A percentile compares a stretch with the other conserved stretches of the same genome.
Evolutionary conservation across 2,888 invertebrate species (phyloP).

Genomic region (Oscheius myriophilus): DNA sequence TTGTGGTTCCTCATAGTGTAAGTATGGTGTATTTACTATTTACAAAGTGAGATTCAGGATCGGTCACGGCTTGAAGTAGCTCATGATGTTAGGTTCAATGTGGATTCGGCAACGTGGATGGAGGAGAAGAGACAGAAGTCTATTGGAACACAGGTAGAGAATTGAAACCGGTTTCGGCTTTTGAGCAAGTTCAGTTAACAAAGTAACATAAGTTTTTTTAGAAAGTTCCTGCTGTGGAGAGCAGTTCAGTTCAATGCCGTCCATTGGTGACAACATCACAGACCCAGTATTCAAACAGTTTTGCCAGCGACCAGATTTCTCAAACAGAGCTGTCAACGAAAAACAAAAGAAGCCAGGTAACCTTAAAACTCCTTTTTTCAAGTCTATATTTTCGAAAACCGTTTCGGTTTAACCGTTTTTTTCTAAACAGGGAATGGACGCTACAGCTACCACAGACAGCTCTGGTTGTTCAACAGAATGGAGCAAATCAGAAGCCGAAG

Average conservation of each 20-base stretch:
- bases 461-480: not conserved
- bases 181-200: too few relatives aligned
- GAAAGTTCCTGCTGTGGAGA: constrained; percentile 7
- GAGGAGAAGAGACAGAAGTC: constrained; percentile 26
- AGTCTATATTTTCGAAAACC: constrained; percentile 2
- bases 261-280: constrained; percentile 35
- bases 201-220: not conserved
- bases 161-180: too few relatives aligned
- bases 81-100: constrained; percentile 31
- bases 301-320: constrained; percentile 32
- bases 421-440: constrained; percentile 10
- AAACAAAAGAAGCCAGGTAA: constrained; percentile 49
- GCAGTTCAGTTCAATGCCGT: constrained; percentile 26
- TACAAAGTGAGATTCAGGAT: constrained; percentile 23
- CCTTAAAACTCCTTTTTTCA: not conserved
- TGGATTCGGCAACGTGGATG: constrained; percentile 28
- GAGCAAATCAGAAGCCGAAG: constrained; percentile 4
- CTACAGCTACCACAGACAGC: not conserved
- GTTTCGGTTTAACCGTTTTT: too few relatives aligned
- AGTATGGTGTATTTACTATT: not conserved
- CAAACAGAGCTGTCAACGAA: constrained; percentile 45
- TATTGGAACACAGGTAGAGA: constrained; percentile 23
- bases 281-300: constrained; percentile 39
- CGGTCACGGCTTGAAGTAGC: constrained; percentile 25
- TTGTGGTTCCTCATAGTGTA: constrained; percentile 21